These are phyloP conservation scores for Actinia equina DNA, from an alignment of 64 coral and sea anemone species.

Conservation along the genomic window DNA sequence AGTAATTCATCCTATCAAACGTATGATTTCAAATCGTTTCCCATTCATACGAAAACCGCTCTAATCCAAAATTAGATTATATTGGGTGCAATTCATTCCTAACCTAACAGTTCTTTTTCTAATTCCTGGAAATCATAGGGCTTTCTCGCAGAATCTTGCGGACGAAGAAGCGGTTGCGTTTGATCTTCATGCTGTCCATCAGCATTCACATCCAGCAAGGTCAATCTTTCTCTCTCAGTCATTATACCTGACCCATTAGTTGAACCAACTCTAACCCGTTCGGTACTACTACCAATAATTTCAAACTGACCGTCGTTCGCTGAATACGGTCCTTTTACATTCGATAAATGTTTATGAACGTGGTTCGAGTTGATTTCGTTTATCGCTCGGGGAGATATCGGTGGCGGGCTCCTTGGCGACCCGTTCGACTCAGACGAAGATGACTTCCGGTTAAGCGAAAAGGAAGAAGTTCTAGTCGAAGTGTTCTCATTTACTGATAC, in stretches of 20 bases:
- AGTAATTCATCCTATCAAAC: too few species aligned
- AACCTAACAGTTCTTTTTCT: constrained; percentile 53
- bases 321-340: background rate
- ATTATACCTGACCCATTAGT: background rate
- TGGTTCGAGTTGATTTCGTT: constrained; percentile 46
- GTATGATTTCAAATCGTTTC: background rate
- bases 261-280: background rate
- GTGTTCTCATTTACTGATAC: background rate
- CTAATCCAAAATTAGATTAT: too few species aligned
- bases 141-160: constrained; percentile 43
- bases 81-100: background rate
- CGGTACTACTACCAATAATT: background rate
- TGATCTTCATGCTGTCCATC: constrained; percentile 70
- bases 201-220: constrained; percentile 69
- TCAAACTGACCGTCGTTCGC: background rate
- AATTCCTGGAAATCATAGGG: constrained; percentile 69
- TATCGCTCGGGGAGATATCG: constrained; percentile 48
- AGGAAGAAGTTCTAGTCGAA: background rate
- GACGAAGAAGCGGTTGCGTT: constrained; percentile 63
- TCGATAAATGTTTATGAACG: constrained; percentile 22
- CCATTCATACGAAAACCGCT: too few species aligned
- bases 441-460: background rate
- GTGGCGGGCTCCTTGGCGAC: constrained; percentile 36
- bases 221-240: constrained; percentile 49
- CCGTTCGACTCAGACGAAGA: background rate